These are phyloP conservation scores for Crotalus horridus DNA, from an alignment of 2,113 vertebrate genomes.

Conservation along the genomic window DNA sequence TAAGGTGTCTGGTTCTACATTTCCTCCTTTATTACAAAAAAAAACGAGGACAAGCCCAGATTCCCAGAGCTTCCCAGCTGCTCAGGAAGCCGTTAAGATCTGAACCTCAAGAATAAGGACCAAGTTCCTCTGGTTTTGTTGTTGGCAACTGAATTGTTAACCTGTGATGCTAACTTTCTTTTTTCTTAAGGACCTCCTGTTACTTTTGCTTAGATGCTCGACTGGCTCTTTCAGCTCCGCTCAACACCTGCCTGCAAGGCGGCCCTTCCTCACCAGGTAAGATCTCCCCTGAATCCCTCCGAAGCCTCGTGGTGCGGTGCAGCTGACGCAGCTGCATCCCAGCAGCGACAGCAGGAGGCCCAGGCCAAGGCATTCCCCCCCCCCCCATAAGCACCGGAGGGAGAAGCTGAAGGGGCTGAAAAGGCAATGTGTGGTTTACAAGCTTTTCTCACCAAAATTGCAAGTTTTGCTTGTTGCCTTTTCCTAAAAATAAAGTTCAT, in stretches of 20 bases:
- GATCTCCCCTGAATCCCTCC: not conserved
- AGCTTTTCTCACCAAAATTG: not conserved
- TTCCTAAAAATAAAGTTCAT: not conserved
- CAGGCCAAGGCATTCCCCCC: not conserved
- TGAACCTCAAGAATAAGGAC: not conserved
- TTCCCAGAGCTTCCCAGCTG: constrained; percentile 9
- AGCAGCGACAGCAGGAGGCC: not conserved
- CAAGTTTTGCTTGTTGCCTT: not conserved
- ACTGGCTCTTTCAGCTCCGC: not conserved
- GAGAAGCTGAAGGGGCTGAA: not conserved
- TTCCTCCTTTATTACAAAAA: not conserved
- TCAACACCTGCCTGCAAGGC: not conserved
- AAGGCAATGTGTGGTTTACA: not conserved
- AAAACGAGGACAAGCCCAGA: not conserved
- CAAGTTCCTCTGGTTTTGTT: not conserved
- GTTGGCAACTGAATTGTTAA: not conserved
- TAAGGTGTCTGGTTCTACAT: constrained; percentile 22
- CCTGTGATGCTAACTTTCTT: not conserved
- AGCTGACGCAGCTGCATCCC: not conserved
- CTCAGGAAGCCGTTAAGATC: not conserved
- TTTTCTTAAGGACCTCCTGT: not conserved
- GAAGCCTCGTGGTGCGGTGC: not conserved
- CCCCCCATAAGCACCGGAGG: not conserved
- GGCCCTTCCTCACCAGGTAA: not conserved
- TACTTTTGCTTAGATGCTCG: not conserved